Conservation (phyloP, 2,888 invertebrate species). For the Diaprepes abbreviatus region DNA sequence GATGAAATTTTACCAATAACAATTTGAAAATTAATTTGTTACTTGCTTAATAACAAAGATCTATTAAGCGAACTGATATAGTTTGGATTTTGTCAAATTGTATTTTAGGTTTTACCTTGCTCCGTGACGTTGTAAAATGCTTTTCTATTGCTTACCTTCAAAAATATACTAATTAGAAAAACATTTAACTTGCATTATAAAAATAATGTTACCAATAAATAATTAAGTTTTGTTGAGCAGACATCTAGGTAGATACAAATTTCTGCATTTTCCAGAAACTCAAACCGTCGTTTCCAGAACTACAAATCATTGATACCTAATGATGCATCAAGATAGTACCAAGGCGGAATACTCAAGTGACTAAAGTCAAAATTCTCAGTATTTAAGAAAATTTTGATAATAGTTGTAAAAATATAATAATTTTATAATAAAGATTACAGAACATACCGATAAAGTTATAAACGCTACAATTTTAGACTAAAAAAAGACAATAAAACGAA, state of each 20-base stretch:
- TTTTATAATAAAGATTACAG: too few species aligned
- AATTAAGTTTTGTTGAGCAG: constrained; percentile 41
- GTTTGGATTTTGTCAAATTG: too few species aligned
- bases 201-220: constrained; percentile 4
- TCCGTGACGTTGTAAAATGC: neutral
- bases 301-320: neutral
- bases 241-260: constrained; percentile 48
- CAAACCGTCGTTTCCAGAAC: neutral
- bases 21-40: too few species aligned
- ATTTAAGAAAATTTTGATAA: neutral
- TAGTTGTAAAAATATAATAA: too few species aligned
- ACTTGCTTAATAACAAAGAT: too few species aligned
- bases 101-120: constrained; percentile 6
- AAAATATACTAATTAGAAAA: constrained; percentile 5
- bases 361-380: neutral
- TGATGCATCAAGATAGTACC: neutral
- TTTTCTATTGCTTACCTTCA: constrained; percentile 39
- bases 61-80: too few species aligned
- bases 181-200: constrained; percentile 9
- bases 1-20: too few species aligned
- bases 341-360: constrained; percentile 2
- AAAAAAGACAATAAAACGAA: too few species aligned
- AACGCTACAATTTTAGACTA: too few species aligned
- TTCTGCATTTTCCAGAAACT: constrained; percentile 24
- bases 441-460: too few species aligned